phyloP scores from a whole-genome alignment of 2,888 invertebrate genomes.

The Pelosia muscerda region DNA sequence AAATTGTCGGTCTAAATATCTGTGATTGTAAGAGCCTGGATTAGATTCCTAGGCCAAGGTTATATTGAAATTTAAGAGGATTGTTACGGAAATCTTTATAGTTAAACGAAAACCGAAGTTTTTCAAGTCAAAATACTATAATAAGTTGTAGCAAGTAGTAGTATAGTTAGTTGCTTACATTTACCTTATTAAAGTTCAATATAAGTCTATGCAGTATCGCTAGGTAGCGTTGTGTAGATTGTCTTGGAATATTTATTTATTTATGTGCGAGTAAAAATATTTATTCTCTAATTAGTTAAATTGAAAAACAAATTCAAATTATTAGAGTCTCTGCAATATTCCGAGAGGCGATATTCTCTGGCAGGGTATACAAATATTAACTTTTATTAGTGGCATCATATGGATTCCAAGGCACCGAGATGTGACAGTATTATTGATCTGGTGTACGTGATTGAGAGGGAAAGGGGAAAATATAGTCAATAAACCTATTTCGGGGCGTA shows the following conservation, averaged over 20 bases:
- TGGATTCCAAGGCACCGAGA: slow-evolving; percentile 40
- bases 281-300: neutral
- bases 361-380: slow-evolving; percentile 32
- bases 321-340: slow-evolving; percentile 23
- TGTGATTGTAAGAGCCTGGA: neutral
- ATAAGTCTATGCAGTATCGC: too few species aligned
- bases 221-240: too few species aligned
- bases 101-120: too few species aligned
- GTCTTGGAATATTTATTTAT: too few species aligned
- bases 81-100: neutral
- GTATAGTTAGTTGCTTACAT: too few species aligned
- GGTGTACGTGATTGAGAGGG: slow-evolving; percentile 45
- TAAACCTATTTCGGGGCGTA: slow-evolving; percentile 38
- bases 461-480: slow-evolving; percentile 42
- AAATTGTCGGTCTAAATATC: neutral
- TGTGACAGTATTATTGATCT: slow-evolving; percentile 51
- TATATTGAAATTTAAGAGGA: neutral
- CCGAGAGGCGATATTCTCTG: too few species aligned
- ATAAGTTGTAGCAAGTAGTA: too few species aligned
- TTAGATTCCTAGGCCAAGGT: too few species aligned
- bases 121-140: too few species aligned
- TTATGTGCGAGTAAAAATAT: neutral
- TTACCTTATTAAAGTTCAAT: too few species aligned
- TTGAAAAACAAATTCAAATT: neutral
- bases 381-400: slow-evolving; percentile 41